These are phyloP conservation scores for Avahi laniger DNA, from an alignment of 2,797 vertebrate genomes.

Conservation along the genomic window DNA sequence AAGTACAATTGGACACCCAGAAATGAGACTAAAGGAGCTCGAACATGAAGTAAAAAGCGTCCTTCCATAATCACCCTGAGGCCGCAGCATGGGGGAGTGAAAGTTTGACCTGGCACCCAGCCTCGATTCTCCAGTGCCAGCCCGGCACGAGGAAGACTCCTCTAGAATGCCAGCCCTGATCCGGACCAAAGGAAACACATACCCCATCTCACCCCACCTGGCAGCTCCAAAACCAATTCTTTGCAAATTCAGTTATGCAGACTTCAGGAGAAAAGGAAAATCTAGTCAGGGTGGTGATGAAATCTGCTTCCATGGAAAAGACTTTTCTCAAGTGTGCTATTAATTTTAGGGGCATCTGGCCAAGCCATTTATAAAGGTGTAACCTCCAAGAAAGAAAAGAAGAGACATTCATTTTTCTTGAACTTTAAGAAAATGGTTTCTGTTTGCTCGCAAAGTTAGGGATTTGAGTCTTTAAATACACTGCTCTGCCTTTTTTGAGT, in stretches of 20 bases:
- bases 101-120: not conserved
- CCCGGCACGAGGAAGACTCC: not conserved
- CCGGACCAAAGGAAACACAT: not conserved
- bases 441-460: slow-evolving; percentile 30
- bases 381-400: not conserved
- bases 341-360: slow-evolving; percentile 54
- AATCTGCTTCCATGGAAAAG: slow-evolving; percentile 47
- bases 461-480: not conserved
- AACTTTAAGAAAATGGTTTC: slow-evolving; percentile 52
- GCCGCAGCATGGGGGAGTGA: slow-evolving; percentile 5
- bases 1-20: slow-evolving; percentile 48
- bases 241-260: slow-evolving; percentile 15
- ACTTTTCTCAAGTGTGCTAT: slow-evolving; percentile 25
- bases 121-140: not conserved
- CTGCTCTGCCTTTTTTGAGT: not conserved
- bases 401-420: not conserved
- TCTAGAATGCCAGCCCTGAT: not conserved
- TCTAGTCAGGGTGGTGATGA: not conserved
- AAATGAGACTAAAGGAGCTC: slow-evolving; percentile 53
- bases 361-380: slow-evolving; percentile 32
- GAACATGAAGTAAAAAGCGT: slow-evolving; percentile 33
- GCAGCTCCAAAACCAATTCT: not conserved
- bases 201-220: not conserved
- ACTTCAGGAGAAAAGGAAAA: slow-evolving; percentile 40
- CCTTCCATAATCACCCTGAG: not conserved